Conservation (phyloP, 2,113 vertebrate species). For the Callithrix jacchus region DNA sequence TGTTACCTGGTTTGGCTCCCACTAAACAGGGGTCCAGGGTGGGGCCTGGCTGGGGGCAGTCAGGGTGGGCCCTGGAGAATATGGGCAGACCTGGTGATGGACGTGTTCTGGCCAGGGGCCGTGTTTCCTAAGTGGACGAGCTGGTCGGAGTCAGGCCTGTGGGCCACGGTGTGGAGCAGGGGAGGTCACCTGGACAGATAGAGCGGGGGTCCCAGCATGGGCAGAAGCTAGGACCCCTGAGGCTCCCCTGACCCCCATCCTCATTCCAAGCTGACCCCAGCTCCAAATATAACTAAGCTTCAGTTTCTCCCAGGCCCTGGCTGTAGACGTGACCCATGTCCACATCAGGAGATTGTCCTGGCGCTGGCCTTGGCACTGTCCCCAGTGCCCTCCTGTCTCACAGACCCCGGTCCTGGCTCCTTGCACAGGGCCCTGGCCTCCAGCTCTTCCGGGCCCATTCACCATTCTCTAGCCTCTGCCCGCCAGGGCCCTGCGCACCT, state of each 20-base stretch:
- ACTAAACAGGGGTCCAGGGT: not conserved
- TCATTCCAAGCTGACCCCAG: not conserved
- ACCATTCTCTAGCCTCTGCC: not conserved
- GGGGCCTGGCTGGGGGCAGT: no score
- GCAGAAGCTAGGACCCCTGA: not conserved
- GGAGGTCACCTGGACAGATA: accelerated
- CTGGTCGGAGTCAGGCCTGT: not conserved
- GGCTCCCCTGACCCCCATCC: no score
- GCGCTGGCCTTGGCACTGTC: accelerated
- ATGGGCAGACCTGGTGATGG: not conserved
- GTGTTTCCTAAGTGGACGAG: accelerated
- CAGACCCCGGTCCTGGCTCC: no score
- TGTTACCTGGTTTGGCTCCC: not conserved
- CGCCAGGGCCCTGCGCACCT: not conserved
- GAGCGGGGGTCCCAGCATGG: not conserved
- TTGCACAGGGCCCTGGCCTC: not conserved
- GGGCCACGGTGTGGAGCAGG: accelerated
- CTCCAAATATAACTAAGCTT: not conserved
- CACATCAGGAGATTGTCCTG: accelerated
- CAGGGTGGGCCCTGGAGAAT: not conserved
- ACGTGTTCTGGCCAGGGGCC: not conserved
- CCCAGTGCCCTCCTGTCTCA: not conserved
- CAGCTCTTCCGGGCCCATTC: not conserved
- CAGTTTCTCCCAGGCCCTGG: accelerated
- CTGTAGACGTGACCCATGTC: not conserved